phyloP scores from a whole-genome alignment of 2,113 vertebrate species.

The Clarias batrachus region DNA sequence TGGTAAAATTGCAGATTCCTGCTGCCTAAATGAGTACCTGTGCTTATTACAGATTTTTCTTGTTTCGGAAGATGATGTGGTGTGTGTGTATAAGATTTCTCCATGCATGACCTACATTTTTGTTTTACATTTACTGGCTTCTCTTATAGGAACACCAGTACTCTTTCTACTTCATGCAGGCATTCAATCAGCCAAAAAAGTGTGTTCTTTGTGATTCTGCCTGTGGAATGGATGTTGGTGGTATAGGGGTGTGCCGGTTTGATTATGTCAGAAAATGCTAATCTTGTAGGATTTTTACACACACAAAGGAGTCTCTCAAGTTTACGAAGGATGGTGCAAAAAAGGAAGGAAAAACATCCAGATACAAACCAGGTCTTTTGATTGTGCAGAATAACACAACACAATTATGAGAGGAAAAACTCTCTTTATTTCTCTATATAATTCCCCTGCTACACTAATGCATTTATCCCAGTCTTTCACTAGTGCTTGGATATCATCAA shows the following conservation, averaged over 20 bases:
- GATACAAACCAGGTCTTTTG: no score
- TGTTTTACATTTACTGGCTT: background rate
- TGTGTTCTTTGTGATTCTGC: background rate
- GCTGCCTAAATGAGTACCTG: background rate
- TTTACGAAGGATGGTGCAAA: background rate
- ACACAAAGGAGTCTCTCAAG: background rate
- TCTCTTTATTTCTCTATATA: no score
- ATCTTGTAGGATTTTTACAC: background rate
- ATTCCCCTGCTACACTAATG: no score
- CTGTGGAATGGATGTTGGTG: no score
- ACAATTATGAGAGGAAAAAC: no score
- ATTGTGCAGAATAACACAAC: no score
- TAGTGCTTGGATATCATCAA: no score
- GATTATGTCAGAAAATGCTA: background rate
- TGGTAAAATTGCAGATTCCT: slow-evolving; percentile 9
- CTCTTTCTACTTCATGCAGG: background rate
- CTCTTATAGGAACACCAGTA: background rate
- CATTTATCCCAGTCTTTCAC: no score
- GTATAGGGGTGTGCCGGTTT: no score
- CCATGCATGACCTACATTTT: background rate
- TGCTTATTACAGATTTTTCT: slow-evolving; percentile 7
- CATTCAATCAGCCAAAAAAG: background rate
- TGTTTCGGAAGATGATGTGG: background rate
- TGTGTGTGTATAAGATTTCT: background rate
- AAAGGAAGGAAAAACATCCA: background rate